phyloP scores from a whole-genome alignment of 1,140 invertebrate species.

The Telenomus remus region DNA sequence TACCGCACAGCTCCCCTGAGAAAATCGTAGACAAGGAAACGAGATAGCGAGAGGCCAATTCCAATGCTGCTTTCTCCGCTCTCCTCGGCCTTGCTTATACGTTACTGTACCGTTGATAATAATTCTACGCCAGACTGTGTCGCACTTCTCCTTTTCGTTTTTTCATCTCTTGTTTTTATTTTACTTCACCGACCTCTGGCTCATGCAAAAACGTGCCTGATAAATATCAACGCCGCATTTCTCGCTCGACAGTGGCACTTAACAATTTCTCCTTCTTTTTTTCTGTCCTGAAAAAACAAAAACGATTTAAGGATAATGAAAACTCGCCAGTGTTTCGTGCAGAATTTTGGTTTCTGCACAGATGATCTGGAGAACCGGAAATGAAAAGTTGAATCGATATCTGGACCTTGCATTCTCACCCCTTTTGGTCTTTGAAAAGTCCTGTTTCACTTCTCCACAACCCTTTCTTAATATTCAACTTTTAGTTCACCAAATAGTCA shows the following conservation, averaged over 20 bases:
- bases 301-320: constrained; percentile 13
- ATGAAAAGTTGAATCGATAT: not conserved
- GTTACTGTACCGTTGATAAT: constrained; percentile 51
- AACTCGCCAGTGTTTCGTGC: constrained; percentile 10
- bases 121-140: constrained; percentile 53
- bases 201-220: constrained; percentile 38
- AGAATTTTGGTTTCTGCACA: constrained; percentile 16
- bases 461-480: too few relatives aligned
- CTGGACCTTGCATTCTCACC: too few relatives aligned
- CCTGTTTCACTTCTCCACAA: too few relatives aligned
- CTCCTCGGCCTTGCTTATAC: constrained; percentile 7
- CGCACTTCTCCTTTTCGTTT: constrained; percentile 31
- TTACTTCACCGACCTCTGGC: constrained; percentile 21
- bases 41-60: constrained; percentile 34
- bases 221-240: constrained; percentile 43
- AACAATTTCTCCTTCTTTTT: constrained; percentile 18
- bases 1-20: constrained; percentile 25
- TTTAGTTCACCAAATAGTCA: too few relatives aligned
- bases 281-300: not conserved
- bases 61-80: constrained; percentile 51
- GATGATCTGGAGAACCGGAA: not conserved
- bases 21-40: constrained; percentile 32
- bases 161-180: too few relatives aligned
- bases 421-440: too few relatives aligned
- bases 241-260: constrained; percentile 32